phyloP scores from a whole-genome alignment of 2,797 vertebrate genomes.

The Microhierax caerulescens region DNA sequence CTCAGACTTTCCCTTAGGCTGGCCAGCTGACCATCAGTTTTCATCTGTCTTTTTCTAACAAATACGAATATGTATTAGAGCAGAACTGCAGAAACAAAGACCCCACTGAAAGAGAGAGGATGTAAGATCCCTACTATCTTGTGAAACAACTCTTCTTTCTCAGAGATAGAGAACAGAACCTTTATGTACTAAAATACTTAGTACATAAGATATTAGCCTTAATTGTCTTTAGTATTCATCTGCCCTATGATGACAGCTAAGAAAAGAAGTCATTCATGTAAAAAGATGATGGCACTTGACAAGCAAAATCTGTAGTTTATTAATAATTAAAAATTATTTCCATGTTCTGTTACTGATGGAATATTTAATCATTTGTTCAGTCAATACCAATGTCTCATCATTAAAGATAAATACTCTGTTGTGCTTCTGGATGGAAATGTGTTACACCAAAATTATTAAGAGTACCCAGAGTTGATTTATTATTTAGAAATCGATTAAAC shows the following conservation, averaged over 20 bases:
- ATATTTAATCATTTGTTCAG: constrained; percentile 80
- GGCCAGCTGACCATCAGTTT: background rate
- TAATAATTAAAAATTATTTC: constrained; percentile 81
- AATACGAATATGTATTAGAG: background rate
- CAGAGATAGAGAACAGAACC: background rate
- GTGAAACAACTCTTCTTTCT: background rate
- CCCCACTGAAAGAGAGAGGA: background rate
- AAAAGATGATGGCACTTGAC: constrained; percentile 69
- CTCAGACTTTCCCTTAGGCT: background rate
- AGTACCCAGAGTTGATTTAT: constrained; percentile 72
- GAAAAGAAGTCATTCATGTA: constrained; percentile 62
- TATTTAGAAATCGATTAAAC: constrained; percentile 77
- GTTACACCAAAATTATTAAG: constrained; percentile 71
- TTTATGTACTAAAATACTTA: background rate
- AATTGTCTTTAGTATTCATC: constrained; percentile 49
- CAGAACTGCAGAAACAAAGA: background rate
- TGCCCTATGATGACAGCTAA: constrained; percentile 38
- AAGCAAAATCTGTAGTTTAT: constrained; percentile 71
- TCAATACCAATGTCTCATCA: constrained; percentile 78
- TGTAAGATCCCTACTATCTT: background rate
- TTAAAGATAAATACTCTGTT: constrained; percentile 80
- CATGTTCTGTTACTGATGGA: constrained; percentile 78
- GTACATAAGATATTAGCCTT: background rate
- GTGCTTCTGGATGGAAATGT: constrained; percentile 71
- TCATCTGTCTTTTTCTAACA: background rate